Base-by-base conservation (phyloP, 1,140 invertebrate genomes). In the Nymphalis io region DNA sequence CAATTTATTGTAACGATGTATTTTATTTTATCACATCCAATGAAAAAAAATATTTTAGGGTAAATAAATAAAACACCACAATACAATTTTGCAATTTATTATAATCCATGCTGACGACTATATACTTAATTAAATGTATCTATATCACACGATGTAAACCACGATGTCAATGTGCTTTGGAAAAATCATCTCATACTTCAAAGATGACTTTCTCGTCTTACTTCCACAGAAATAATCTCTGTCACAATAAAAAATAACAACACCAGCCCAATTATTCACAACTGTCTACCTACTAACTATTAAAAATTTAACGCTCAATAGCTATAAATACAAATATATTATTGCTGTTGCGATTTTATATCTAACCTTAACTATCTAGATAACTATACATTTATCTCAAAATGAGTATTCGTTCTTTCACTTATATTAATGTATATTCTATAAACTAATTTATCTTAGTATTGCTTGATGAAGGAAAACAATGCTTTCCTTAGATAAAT, bases 251-350 rank as follows among this genome's bases (percentile, higher is more conserved):
- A 87, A 88, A 85, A 87, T 85, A 91, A 90, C 87, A 89, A 89
- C 78, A 78, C 87, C 89, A 87, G 85, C 81, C 83, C 81, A 87
- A 80, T 86, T 91, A 89, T 88, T 88, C 86, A 89, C 86, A 88
- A 89, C 83, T 85, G 76, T 81, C 87, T 89, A 90, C 80, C 88
- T 90, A 90, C 76, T 74, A 79, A 82, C 84, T 89, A 89, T 89
- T 87, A 89, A 89, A 91, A 89, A 87, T 90, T 90, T 88, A 89
- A 90, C 87, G 85, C 87, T 88, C 87, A 85, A 86, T 91, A 91
- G 89, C 89, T 88, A 84, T 89, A 88, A 88, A 89, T 91, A 90
- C 88, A 90, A 89, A 89, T 89, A 91, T 89, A 89, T 91, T 91
- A 91, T 91, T 91, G 88, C 89, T 91, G 88, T 90, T 79, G 88